Evolutionary conservation across 2,113 vertebrate genomes (phyloP).

Genomic region (Tiliqua scincoides): DNA sequence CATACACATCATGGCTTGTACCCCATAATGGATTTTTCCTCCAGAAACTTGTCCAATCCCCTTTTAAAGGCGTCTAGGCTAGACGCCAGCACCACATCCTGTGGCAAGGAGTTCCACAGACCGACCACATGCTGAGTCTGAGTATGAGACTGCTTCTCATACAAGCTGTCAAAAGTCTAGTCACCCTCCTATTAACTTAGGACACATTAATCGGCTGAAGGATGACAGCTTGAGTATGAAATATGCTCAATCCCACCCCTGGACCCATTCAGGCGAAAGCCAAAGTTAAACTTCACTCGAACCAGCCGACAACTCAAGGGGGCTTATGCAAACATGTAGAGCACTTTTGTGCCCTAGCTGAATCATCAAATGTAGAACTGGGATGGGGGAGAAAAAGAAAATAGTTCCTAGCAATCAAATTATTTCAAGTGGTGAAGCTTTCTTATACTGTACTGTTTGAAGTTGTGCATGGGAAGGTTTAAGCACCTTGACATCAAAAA

Average conservation of each 20-base stretch:
- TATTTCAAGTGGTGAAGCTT: conserved; percentile 1
- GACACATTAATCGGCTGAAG: background rate
- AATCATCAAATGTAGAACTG: background rate
- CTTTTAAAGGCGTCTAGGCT: too few species aligned
- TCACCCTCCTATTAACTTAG: too few species aligned
- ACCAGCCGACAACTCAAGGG: background rate
- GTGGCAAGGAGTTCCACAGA: too few species aligned
- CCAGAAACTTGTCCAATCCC: too few species aligned
- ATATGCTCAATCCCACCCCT: background rate
- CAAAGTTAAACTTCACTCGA: background rate
- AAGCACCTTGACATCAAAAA: too few species aligned
- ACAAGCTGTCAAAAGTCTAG: too few species aligned
- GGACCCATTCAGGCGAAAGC: background rate
- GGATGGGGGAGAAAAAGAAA: background rate
- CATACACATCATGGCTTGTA: too few species aligned
- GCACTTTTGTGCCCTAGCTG: background rate
- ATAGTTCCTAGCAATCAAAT: background rate
- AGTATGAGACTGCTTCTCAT: too few species aligned
- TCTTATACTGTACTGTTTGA: background rate
- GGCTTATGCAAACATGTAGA: background rate
- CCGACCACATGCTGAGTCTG: too few species aligned
- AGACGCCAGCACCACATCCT: too few species aligned
- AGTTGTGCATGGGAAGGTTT: background rate
- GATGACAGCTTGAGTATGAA: background rate
- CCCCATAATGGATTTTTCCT: too few species aligned